phyloP scores from a whole-genome alignment of 2,113 vertebrate genomes.

The Sinocyclocheilus anshuiensis region DNA sequence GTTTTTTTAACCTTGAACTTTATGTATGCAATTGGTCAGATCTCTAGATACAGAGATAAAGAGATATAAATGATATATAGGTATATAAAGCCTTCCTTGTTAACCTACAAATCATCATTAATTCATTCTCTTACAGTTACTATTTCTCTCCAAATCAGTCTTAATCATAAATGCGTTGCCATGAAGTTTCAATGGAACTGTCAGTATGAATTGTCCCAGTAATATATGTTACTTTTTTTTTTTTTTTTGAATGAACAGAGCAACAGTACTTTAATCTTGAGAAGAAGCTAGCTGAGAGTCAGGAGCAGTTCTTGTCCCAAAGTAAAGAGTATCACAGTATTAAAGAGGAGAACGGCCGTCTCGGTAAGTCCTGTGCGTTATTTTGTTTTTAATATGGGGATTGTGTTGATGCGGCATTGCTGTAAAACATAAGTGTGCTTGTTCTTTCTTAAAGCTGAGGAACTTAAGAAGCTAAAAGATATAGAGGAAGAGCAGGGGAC shows the following conservation, averaged over 20 bases:
- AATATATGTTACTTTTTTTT: not conserved
- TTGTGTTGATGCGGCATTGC: not conserved
- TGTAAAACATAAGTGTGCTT: not conserved
- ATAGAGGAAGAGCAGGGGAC: conserved; percentile 84
- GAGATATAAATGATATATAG: not conserved
- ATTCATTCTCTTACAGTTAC: not conserved
- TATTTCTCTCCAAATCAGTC: not conserved
- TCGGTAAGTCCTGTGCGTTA: conserved; percentile 78
- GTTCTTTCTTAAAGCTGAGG: conserved; percentile 75
- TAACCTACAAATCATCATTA: not conserved
- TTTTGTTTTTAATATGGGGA: not conserved
- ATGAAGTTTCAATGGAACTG: not conserved
- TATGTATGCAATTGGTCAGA: not conserved
- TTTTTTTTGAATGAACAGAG: conserved; percentile 76
- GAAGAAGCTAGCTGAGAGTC: conserved; percentile 87
- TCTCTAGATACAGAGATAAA: not conserved
- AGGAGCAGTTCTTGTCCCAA: conserved; percentile 86
- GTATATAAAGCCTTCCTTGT: not conserved
- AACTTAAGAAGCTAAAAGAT: conserved; percentile 82
- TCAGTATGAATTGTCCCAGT: not conserved
- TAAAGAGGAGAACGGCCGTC: conserved; percentile 82
- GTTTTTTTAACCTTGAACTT: not conserved
- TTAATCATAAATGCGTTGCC: not conserved
- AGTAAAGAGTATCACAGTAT: conserved; percentile 84
- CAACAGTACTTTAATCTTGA: conserved; percentile 96